Evolutionary conservation across 2,888 invertebrate genomes (phyloP), one percentile per base, ranked within the genome.

Genomic region (Ennomos erosarius): DNA sequence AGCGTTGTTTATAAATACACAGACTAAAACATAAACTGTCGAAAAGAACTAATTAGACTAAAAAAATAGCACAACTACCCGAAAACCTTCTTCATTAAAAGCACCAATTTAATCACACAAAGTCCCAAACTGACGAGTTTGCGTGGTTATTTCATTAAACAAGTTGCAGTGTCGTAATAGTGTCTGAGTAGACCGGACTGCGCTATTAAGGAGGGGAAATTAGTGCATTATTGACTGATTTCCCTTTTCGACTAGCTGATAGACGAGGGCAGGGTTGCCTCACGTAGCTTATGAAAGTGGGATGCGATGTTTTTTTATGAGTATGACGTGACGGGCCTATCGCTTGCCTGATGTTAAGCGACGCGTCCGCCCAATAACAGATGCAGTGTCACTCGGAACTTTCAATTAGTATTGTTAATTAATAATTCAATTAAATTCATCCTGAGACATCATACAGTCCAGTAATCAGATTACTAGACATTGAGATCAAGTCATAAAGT

Each of bases 221-320:
- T 88, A 91, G 90, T 90, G 90, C 89, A 92, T 92, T 90, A 92
- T 92, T 87, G 88, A 90, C 91, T 91, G 88, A 92, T 91, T 91
- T 92, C 92, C 91, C 88, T 80, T 88, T 84, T 87, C 88, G 88
- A 90, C 90, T 92, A 83, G 88, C 81, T 78, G 84, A 85, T 81
- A 79, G 76, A 80, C 81, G 78, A 81, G 77, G 81, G 33, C 42
- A 60, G 59, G 59, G 59, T 13, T 60, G 59, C 3, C 47, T 9
- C 16, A 38, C 40, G 33, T 47, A 13, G 9, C 11, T 11, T 5
- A 78, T 69, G 73, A 76, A 74, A 46, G 12, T 50, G 11, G 40
- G 12, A 26, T 10, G 10, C 0, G 12, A 11, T 45, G 3, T 74
- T 71, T 81, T 78, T n/a, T n/a, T n/a, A n/a, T n/a, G n/a, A n/a